Conservation (phyloP, 2,797 vertebrate species). For the Cuculus canorus region DNA sequence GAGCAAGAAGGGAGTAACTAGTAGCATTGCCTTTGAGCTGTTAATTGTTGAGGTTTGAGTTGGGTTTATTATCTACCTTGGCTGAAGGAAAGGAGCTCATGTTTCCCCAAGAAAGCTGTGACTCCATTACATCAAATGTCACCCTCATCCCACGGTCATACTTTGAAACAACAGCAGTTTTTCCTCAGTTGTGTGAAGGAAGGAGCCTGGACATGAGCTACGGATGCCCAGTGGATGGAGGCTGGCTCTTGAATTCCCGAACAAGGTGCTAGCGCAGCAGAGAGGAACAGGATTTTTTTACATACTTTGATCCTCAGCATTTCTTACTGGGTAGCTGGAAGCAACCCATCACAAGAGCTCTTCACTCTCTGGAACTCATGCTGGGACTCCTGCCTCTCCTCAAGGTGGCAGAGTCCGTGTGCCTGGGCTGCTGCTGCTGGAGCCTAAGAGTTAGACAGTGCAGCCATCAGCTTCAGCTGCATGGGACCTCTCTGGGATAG, state of each 20-base stretch:
- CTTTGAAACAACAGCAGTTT: not conserved
- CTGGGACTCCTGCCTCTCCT: not conserved
- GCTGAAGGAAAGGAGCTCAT: not conserved
- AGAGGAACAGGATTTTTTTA: not conserved
- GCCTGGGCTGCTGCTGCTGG: not conserved
- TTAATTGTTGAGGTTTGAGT: not conserved
- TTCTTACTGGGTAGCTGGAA: not conserved
- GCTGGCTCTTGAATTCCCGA: not conserved
- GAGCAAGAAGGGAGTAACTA: not conserved
- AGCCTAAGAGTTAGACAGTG: not conserved
- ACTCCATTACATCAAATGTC: not conserved
- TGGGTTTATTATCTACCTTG: not conserved
- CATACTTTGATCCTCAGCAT: not conserved
- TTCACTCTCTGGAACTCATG: not conserved
- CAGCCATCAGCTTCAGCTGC: not conserved
- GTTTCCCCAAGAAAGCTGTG: not conserved
- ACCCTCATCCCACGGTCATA: not conserved
- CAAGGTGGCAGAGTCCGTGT: fast-evolving
- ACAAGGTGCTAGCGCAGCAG: not conserved
- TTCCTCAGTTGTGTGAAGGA: not conserved
- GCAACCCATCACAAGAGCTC: not conserved
- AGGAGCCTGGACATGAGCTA: not conserved
- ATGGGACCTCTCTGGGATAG: not conserved
- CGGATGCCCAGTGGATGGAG: not conserved
- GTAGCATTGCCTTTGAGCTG: not conserved